These are phyloP conservation scores for Manis javanica DNA, from an alignment of 2,797 vertebrate genomes.

Conservation along the genomic window DNA sequence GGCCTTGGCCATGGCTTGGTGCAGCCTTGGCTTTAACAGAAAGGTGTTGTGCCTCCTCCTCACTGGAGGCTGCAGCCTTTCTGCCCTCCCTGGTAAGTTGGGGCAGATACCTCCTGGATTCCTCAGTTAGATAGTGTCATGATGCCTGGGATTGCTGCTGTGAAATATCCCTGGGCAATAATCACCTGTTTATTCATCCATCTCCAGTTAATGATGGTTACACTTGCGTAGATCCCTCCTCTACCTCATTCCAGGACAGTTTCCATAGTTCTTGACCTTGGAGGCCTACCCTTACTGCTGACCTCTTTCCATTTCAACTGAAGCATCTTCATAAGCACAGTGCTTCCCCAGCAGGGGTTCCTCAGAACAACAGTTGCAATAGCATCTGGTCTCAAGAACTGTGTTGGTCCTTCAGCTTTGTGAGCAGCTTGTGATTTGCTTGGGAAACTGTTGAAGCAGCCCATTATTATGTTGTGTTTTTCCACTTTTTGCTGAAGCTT, in stretches of 20 bases:
- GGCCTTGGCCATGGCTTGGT: background rate
- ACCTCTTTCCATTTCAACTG: background rate
- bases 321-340: background rate
- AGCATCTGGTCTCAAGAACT: rapidly evolving
- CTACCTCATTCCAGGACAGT: background rate
- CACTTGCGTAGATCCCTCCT: background rate
- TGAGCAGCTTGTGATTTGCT: background rate
- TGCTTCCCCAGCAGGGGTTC: background rate
- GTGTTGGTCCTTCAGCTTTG: rapidly evolving
- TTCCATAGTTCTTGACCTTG: background rate
- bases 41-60: rapidly evolving
- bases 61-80: background rate
- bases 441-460: background rate
- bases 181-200: background rate
- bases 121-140: background rate
- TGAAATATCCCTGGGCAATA: background rate
- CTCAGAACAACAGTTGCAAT: background rate
- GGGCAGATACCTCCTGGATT: background rate
- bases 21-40: rapidly evolving
- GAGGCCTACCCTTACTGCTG: background rate
- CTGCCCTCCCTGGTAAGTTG: too few species aligned
- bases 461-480: background rate
- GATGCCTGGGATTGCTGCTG: background rate
- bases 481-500: background rate
- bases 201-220: rapidly evolving